Conservation (phyloP, 2,113 vertebrate genomes). For the Lates calcarifer region DNA sequence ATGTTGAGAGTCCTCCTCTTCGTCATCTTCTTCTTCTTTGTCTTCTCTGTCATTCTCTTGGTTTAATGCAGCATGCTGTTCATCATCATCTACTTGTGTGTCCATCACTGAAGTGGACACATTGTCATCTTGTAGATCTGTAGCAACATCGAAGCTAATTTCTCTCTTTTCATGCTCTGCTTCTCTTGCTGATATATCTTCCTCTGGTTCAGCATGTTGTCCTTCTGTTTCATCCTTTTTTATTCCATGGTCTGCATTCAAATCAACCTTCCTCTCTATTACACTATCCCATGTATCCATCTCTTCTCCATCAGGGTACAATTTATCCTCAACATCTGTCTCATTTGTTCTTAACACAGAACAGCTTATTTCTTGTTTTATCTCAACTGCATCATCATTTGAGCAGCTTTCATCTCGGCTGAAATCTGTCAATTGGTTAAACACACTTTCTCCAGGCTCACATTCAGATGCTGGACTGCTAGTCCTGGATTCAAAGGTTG, state of each 20-base stretch:
- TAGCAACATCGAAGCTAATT: not conserved
- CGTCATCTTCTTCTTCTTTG: conserved; percentile 44
- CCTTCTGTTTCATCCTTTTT: conserved; percentile 34
- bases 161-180: conserved; percentile 25
- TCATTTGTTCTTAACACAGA: not conserved
- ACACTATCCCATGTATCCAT: conserved; percentile 79
- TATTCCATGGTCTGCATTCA: conserved; percentile 15
- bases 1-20: conserved; percentile 80
- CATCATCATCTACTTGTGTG: not conserved
- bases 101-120: not conserved
- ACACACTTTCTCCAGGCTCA: conserved; percentile 20
- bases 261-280: conserved; percentile 57
- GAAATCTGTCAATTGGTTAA: conserved; percentile 19
- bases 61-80: not conserved
- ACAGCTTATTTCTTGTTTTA: not conserved
- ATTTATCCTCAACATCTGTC: conserved; percentile 55
- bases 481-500: conserved; percentile 45
- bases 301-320: conserved; percentile 77
- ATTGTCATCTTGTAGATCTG: not conserved
- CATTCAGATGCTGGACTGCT: conserved; percentile 54
- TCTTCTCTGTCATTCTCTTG: conserved; percentile 46
- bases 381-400: conserved; percentile 11
- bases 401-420: conserved; percentile 15
- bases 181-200: conserved; percentile 67
- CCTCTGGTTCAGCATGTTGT: conserved; percentile 72